Percentiles rank a stretch among this genome's conserved stretches.
Conservation (phyloP, 1,140 invertebrate species). For the Pomacea maculata region DNA sequence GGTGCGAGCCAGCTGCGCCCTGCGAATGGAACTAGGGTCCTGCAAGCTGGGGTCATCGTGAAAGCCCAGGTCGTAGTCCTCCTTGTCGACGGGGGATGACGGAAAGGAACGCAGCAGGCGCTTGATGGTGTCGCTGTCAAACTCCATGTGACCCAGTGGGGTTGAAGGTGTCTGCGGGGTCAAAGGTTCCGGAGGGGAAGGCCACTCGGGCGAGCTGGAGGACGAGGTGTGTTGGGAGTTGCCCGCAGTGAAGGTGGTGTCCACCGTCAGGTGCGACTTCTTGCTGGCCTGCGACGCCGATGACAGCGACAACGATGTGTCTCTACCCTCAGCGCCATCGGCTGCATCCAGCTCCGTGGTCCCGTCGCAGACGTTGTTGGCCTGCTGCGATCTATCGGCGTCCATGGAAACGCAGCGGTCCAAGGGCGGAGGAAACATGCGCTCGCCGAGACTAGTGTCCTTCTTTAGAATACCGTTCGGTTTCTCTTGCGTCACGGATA, state of each 20-base stretch:
- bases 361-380: background rate
- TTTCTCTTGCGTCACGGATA: constrained; percentile 24
- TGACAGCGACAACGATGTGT: no score
- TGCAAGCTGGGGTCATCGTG: constrained; percentile 39
- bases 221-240: constrained; percentile 39
- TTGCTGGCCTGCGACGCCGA: constrained; percentile 1
- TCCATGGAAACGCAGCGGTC: constrained; percentile 20
- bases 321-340: background rate
- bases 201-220: constrained; percentile 62
- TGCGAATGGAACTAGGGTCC: background rate
- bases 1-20: constrained; percentile 29
- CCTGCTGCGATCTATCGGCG: constrained; percentile 19
- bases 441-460: constrained; percentile 14
- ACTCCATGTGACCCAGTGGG: constrained; percentile 46
- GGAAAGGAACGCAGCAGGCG: constrained; percentile 93
- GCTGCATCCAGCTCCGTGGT: background rate
- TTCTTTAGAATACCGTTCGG: constrained; percentile 35
- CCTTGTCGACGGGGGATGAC: constrained; percentile 52
- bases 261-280: constrained; percentile 19
- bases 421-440: background rate
- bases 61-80: constrained; percentile 49
- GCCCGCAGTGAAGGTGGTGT: constrained; percentile 3
- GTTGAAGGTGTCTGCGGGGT: constrained; percentile 53
- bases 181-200: constrained; percentile 60
- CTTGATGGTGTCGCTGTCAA: constrained; percentile 88